These are phyloP conservation scores for Periophthalmus magnuspinnatus DNA, from an alignment of 2,797 vertebrate species.

Conservation along the genomic window DNA sequence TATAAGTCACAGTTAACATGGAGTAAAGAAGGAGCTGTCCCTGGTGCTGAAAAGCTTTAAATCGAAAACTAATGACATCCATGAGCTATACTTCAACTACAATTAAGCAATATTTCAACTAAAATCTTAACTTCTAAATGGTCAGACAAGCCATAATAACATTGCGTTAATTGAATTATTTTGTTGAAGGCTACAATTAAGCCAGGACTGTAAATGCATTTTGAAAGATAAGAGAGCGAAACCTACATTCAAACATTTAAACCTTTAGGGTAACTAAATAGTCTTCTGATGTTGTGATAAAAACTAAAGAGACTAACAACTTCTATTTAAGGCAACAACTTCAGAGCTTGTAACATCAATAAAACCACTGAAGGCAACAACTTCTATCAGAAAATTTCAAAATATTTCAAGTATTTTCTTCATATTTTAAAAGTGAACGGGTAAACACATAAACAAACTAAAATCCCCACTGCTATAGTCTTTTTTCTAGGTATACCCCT, in stretches of 20 bases:
- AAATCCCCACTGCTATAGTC: background rate
- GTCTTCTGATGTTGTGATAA: background rate
- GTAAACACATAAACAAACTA: background rate
- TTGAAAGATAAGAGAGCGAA: background rate
- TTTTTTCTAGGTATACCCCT: background rate
- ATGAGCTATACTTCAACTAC: background rate
- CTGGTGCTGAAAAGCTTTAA: constrained; percentile 54
- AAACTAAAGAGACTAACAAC: background rate
- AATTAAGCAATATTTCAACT: background rate
- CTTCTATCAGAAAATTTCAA: background rate
- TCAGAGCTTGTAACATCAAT: background rate
- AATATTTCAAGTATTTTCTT: background rate
- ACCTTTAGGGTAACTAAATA: background rate
- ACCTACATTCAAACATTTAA: background rate
- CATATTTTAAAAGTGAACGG: background rate
- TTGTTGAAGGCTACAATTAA: background rate
- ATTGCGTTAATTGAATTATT: background rate
- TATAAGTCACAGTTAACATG: constrained; percentile 25
- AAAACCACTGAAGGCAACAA: background rate
- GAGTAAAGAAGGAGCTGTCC: constrained; percentile 48
- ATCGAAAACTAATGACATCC: constrained; percentile 33
- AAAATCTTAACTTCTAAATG: background rate
- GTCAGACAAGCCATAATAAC: background rate
- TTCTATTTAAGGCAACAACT: background rate
- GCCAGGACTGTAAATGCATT: background rate